Base-by-base conservation (phyloP, 2,888 invertebrate species). In the Synanthedon formicaeformis region DNA sequence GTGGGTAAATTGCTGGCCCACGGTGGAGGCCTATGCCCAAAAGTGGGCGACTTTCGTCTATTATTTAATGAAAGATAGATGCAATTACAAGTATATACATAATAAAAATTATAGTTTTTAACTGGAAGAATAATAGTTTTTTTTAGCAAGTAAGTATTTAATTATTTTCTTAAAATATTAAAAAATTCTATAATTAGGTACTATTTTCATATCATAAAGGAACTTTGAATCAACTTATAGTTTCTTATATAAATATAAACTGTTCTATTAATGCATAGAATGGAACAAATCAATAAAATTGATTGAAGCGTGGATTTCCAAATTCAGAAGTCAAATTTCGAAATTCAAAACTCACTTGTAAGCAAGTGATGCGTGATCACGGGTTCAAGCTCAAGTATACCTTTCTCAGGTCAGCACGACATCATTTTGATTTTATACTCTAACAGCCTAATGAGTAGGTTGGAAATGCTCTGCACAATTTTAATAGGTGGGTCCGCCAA, bases 331-430 rank as follows among this genome's bases (percentile, higher is more conserved):
- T 63, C 65, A 63, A 56, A 58, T 62, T 69, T 66, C 63, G 61
- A 65, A 67, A 71, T 76, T 73, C 74, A 77, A 77, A 78, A 73
- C 74, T 73, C 69, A 67, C 71, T 77, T 60, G 55, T 60, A 54
- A 60, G 63, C 72, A 80, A 85, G 81, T 85, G 84, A 86, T 86
- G 85, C 85, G 67, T 73, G 81, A 79, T 80, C 85, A 86, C 85
- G 85, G 68, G 68, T 71, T 23, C 16, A 68, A 65, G 64, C 65
- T 78, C 66, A 60, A 83, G 84, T 67, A 63, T 60, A 60, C 68
- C 72, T 77, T 67, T 72, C 73, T 62, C 58, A 53, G 49, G 49
- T 16, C 49, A 14, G 12, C 18, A 45, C 45, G 11, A 12, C 14
- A 8, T 45, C n/a, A 45, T 13, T 45, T 10, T 14, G 14, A 45